Evolutionary conservation across 2,888 invertebrate genomes (phyloP).

Genomic region (Diaphora mendica): DNA sequence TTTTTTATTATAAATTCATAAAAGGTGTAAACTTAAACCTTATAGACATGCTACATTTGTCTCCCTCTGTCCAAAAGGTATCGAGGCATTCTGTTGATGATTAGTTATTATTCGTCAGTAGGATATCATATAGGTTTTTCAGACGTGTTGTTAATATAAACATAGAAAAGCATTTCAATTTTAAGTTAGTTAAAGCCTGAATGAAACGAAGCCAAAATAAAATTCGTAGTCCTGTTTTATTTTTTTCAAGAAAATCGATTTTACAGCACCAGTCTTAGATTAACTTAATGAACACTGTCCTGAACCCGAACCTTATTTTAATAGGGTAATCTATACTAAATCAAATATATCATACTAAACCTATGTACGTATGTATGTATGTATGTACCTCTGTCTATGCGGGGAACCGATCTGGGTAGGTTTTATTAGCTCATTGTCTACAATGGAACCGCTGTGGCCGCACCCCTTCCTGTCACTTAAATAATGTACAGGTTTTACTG

Average conservation of each 20-base stretch:
- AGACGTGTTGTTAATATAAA: too few species aligned
- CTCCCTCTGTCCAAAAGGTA: too few species aligned
- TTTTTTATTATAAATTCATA: too few species aligned
- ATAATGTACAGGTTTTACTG: background rate
- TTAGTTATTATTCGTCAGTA: background rate
- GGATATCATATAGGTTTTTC: background rate
- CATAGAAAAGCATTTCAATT: too few species aligned
- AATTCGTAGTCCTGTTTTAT: background rate
- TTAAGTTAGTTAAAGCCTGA: background rate
- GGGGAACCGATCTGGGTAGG: conserved; percentile 12
- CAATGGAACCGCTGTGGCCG: conserved; percentile 26
- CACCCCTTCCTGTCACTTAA: conserved; percentile 31
- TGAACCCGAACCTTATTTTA: background rate
- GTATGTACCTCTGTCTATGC: conserved; percentile 7
- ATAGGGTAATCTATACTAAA: background rate
- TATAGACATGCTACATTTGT: too few species aligned
- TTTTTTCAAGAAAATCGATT: background rate
- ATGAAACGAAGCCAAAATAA: background rate
- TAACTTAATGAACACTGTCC: background rate
- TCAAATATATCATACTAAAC: background rate
- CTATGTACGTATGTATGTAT: too few species aligned
- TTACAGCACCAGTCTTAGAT: background rate
- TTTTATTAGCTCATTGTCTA: conserved; percentile 33
- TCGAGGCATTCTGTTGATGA: background rate
- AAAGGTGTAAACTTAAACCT: too few species aligned